A percentile compares a stretch with the other conserved stretches of the same genome.
Conservation (phyloP, 30 jellyfish, hydroid and myxozoan genomes). For the Euphysa ruthae region DNA sequence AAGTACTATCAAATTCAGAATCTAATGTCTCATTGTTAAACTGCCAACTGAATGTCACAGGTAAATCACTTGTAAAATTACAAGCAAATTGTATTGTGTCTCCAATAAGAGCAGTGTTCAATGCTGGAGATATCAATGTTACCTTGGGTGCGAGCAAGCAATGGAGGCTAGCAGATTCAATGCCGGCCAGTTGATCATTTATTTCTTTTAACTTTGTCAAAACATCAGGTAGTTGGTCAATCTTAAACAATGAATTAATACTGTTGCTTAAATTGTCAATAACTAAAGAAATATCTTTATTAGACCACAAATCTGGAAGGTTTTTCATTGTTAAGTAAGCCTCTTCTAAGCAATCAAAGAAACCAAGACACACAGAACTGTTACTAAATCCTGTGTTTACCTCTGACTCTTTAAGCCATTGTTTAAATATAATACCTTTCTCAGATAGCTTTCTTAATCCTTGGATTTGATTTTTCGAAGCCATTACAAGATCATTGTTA, state of each 20-base stretch:
- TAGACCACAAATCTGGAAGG: no score
- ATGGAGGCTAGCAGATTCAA: background rate
- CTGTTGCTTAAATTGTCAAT: no score
- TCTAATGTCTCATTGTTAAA: background rate
- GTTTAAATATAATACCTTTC: background rate
- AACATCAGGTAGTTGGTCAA: no score
- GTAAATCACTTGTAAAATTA: slow-evolving; percentile 4
- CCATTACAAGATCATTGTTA: background rate
- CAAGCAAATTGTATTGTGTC: background rate
- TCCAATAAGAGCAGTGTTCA: background rate
- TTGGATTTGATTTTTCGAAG: background rate
- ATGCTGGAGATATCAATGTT: background rate
- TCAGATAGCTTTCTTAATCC: background rate
- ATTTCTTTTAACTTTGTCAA: no score
- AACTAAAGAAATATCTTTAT: no score
- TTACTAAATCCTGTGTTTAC: slow-evolving; percentile 14
- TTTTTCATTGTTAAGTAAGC: no score
- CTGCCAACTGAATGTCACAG: slow-evolving; percentile 16
- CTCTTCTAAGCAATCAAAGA: slow-evolving; percentile 12
- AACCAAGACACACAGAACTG: slow-evolving; percentile 7
- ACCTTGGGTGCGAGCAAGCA: background rate
- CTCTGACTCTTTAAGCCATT: slow-evolving; percentile 21
- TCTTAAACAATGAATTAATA: no score
- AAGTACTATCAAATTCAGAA: background rate
- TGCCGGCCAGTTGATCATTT: no score